phyloP scores from a whole-genome alignment of 2,888 invertebrate species.

The Unio delphinus region DNA sequence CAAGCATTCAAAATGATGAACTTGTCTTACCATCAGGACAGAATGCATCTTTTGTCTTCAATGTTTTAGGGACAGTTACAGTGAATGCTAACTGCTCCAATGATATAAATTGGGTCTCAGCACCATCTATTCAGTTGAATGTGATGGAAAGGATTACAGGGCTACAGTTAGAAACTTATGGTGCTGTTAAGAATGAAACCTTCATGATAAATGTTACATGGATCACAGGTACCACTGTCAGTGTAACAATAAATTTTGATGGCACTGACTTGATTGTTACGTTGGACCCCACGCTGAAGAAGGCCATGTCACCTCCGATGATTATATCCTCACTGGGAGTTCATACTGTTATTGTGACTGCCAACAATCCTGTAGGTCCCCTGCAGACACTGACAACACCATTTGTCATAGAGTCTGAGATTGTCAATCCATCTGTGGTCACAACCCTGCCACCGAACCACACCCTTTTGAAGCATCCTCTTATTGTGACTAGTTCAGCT shows the following conservation, averaged over 20 bases:
- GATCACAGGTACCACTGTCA: slow-evolving; percentile 38
- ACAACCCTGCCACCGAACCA: slow-evolving; percentile 15
- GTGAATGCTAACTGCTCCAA: slow-evolving; percentile 49
- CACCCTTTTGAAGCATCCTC: slow-evolving; percentile 3
- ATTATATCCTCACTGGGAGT: slow-evolving; percentile 8
- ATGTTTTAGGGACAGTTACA: slow-evolving; percentile 24
- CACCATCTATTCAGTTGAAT: slow-evolving; percentile 6
- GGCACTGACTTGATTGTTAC: slow-evolving; percentile 11
- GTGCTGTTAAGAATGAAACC: slow-evolving; percentile 29
- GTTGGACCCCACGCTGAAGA: slow-evolving; percentile 12
- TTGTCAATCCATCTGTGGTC: slow-evolving; percentile 15
- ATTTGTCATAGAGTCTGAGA: slow-evolving; percentile 38
- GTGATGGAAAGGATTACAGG: slow-evolving; percentile 54
- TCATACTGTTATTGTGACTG: slow-evolving; percentile 10
- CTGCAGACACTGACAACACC: slow-evolving; percentile 4
- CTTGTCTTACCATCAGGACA: slow-evolving; percentile 9
- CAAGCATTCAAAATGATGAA: neutral
- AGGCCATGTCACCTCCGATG: slow-evolving; percentile 7
- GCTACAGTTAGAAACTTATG: slow-evolving; percentile 37
- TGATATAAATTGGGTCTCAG: slow-evolving; percentile 25
- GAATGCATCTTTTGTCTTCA: slow-evolving; percentile 26
- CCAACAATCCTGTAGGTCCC: slow-evolving; percentile 14
- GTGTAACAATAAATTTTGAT: slow-evolving; percentile 35
- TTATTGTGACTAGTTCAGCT: slow-evolving; percentile 10
- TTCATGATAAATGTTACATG: slow-evolving; percentile 39